phyloP scores from a whole-genome alignment of 1,140 invertebrate species.

The Procambarus virginalis region DNA sequence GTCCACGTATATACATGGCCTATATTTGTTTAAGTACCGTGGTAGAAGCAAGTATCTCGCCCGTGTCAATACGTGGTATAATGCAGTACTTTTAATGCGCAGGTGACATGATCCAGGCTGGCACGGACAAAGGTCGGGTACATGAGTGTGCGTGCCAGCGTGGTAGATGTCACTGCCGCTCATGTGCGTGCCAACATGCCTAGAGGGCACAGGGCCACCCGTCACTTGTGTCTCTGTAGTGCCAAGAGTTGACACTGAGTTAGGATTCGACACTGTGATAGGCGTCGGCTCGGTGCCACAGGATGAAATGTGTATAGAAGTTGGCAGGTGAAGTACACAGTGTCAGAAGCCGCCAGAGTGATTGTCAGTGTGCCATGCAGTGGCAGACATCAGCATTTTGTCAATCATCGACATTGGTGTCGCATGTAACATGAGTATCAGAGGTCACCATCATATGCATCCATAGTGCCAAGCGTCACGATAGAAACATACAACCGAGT shows the following conservation, averaged over 20 bases:
- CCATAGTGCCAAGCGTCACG: not conserved
- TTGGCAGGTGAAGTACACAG: not conserved
- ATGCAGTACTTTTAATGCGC: not conserved
- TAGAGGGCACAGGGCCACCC: not conserved
- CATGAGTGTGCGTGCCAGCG: not conserved
- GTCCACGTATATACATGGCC: conserved; percentile 25
- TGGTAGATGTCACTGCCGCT: not conserved
- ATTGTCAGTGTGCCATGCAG: too few species aligned
- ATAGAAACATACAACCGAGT: too few species aligned
- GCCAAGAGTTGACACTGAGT: not conserved
- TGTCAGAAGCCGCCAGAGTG: not conserved
- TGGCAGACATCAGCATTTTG: too few species aligned
- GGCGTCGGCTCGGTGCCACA: not conserved
- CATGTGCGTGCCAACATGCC: not conserved
- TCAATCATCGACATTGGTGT: too few species aligned
- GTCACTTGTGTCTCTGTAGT: not conserved
- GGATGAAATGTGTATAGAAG: not conserved
- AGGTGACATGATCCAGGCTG: not conserved
- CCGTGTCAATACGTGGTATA: not conserved
- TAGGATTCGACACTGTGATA: not conserved
- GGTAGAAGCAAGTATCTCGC: conserved; percentile 9
- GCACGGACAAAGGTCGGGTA: not conserved
- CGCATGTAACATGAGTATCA: too few species aligned
- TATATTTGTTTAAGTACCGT: conserved; percentile 12
- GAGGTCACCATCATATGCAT: not conserved